phyloP scores from a whole-genome alignment of 2,113 vertebrate genomes.

The Zapornia atra region DNA sequence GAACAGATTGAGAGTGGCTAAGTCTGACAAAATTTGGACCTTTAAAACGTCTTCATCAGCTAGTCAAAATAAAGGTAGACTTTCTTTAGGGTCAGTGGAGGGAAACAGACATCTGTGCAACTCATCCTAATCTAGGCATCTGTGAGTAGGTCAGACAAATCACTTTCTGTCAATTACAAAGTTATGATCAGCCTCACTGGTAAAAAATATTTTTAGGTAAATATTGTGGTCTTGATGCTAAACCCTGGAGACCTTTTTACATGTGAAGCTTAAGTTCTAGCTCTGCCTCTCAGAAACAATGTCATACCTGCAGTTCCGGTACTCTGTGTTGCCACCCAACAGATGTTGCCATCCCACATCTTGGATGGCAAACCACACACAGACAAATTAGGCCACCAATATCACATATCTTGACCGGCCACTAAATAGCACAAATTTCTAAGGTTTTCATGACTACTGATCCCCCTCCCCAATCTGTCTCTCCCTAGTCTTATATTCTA shows the following conservation, averaged over 20 bases:
- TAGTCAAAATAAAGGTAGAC: background rate
- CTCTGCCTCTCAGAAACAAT: background rate
- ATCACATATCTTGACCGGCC: background rate
- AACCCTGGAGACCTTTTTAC: background rate
- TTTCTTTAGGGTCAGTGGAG: background rate
- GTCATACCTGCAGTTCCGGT: background rate
- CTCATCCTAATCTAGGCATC: background rate
- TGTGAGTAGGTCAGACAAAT: background rate
- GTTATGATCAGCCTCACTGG: background rate
- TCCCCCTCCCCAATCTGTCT: background rate
- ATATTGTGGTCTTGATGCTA: background rate
- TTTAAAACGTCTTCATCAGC: background rate
- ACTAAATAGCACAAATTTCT: background rate
- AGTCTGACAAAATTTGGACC: background rate
- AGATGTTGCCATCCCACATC: too few species aligned
- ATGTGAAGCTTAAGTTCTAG: background rate
- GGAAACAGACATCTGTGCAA: background rate
- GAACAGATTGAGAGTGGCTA: background rate
- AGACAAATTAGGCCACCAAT: background rate
- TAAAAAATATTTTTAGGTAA: background rate
- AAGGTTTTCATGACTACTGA: background rate
- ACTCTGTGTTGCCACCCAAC: background rate
- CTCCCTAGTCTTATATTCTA: background rate
- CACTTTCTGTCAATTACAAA: background rate
- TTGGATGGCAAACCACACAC: background rate